Evolutionary conservation across 2,113 vertebrate species (phyloP).

Genomic region (Brevimyrus niger): DNA sequence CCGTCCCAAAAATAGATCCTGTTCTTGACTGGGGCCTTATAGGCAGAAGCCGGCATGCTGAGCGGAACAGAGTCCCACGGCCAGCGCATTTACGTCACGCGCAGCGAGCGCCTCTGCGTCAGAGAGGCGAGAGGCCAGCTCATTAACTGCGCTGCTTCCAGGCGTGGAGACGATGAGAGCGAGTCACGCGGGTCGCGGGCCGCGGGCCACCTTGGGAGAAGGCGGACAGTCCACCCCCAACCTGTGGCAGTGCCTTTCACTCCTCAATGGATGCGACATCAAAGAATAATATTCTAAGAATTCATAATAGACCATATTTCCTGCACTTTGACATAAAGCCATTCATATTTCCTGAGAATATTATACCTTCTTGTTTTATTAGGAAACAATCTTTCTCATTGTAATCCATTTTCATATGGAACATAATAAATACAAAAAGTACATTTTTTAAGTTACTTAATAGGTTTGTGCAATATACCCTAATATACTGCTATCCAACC

Average conservation of each 20-base stretch:
- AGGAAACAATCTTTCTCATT: neutral
- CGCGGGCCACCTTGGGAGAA: neutral
- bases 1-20: neutral
- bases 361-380: neutral
- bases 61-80: neutral
- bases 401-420: neutral
- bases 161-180: neutral
- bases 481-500: neutral
- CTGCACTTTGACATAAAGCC: neutral
- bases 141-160: neutral
- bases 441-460: neutral
- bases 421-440: neutral
- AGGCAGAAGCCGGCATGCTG: neutral
- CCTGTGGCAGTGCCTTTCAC: neutral
- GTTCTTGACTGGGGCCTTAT: neutral
- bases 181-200: neutral
- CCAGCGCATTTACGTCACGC: slow-evolving; percentile 3
- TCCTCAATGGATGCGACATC: neutral
- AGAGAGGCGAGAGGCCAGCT: neutral
- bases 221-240: neutral
- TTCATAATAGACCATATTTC: neutral
- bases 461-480: neutral
- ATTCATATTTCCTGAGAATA: neutral
- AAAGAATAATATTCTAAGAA: neutral
- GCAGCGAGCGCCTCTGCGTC: neutral